phyloP scores from a whole-genome alignment of 2,797 vertebrate genomes.

The Halcyon leucocephala region DNA sequence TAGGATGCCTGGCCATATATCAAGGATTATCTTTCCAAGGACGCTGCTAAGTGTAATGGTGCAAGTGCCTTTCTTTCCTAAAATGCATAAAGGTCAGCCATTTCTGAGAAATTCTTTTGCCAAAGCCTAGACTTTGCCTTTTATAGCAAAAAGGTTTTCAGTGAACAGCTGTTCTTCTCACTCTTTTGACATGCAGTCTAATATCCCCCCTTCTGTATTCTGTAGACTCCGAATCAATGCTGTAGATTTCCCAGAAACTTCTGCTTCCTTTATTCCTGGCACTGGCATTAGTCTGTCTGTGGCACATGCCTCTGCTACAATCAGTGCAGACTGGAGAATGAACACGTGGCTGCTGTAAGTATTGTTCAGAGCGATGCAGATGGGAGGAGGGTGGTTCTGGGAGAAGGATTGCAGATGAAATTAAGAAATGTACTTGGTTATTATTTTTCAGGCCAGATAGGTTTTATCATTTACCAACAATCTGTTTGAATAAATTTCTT shows the following conservation, averaged over 20 bases:
- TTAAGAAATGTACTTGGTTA: background rate
- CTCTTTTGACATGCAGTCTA: background rate
- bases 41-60: background rate
- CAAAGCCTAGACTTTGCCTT: background rate
- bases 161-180: background rate
- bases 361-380: background rate
- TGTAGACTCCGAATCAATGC: slow-evolving; percentile 69
- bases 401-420: background rate
- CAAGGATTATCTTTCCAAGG: background rate
- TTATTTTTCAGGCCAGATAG: background rate
- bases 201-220: slow-evolving; percentile 28
- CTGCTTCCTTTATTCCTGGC: slow-evolving; percentile 65
- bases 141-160: background rate
- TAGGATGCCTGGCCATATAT: background rate
- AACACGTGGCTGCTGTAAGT: slow-evolving; percentile 71
- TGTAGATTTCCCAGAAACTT: slow-evolving; percentile 69
- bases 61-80: background rate
- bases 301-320: slow-evolving; percentile 48
- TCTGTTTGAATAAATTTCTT: background rate
- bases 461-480: background rate
- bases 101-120: background rate
- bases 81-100: background rate
- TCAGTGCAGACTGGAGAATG: slow-evolving; percentile 66
- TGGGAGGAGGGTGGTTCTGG: background rate
- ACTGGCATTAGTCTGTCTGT: slow-evolving; percentile 60